phyloP scores from a whole-genome alignment of 2,888 invertebrate genomes.

The Xestia xanthographa region DNA sequence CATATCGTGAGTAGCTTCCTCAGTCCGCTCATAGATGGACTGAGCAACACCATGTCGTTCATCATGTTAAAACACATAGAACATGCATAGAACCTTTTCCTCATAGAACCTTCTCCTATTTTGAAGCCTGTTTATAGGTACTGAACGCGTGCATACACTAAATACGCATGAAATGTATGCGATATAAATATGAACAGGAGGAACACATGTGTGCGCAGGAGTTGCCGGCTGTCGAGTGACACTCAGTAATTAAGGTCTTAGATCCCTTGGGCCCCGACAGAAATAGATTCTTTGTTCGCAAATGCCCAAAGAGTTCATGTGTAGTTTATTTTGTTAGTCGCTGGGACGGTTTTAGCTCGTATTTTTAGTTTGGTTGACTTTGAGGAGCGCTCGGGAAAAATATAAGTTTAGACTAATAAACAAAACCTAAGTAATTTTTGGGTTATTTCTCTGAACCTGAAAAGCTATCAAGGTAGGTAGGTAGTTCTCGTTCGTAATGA shows the following conservation, averaged over 20 bases:
- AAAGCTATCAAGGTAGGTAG: background rate
- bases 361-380: constrained; percentile 28
- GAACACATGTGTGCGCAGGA: constrained; percentile 73
- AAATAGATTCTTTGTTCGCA: constrained; percentile 77
- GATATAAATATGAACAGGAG: constrained; percentile 60
- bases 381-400: background rate
- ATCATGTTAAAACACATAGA: no score
- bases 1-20: no score
- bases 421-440: background rate
- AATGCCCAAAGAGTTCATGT: constrained; percentile 60
- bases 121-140: background rate
- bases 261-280: constrained; percentile 76
- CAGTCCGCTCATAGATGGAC: no score
- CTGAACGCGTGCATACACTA: background rate
- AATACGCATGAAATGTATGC: constrained; percentile 44
- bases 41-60: no score
- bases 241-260: constrained; percentile 77
- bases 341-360: constrained; percentile 37
- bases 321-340: constrained; percentile 57
- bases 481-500: background rate
- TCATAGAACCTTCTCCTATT: background rate
- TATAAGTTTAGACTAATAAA: background rate
- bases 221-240: constrained; percentile 74
- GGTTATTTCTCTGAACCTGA: background rate
- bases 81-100: no score